Conservation (phyloP, 2,113 vertebrate genomes). For the Gymnorhina tibicen region DNA sequence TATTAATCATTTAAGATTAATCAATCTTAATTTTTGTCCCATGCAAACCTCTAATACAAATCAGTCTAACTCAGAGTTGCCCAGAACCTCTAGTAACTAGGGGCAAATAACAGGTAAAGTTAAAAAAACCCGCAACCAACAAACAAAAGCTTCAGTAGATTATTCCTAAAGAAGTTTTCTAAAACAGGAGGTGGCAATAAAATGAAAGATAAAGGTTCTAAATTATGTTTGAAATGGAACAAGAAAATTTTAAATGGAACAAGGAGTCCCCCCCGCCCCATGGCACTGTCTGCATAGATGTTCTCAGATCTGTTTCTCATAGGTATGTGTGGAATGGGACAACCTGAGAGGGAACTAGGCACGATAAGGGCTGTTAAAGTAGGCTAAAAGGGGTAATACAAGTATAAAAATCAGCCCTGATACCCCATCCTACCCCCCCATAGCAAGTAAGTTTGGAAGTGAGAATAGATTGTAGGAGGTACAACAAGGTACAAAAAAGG, state of each 20-base stretch:
- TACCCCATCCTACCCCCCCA: neutral
- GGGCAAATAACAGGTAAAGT: neutral
- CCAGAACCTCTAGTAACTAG: neutral
- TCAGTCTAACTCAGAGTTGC: neutral
- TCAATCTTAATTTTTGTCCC: neutral
- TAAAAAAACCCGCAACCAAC: too few relatives aligned
- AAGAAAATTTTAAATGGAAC: neutral
- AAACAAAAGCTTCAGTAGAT: neutral
- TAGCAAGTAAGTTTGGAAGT: neutral
- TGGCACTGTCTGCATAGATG: neutral
- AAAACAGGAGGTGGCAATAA: neutral
- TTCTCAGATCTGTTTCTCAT: neutral
- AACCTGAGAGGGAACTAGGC: neutral
- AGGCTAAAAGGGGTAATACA: neutral
- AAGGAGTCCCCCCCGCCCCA: rapidly evolving
- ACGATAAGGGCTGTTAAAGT: neutral
- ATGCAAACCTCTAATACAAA: neutral
- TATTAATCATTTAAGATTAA: neutral
- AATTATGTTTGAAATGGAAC: neutral
- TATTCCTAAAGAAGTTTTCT: neutral
- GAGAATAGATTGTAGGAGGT: neutral
- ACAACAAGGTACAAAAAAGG: neutral
- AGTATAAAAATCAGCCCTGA: neutral
- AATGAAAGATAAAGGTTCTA: neutral
- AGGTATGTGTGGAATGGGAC: neutral